Percentiles rank a stretch among this genome's conserved stretches.
Evolutionary conservation across 1,140 invertebrate genomes (phyloP).

Genomic region (Drosophila pandora): DNA sequence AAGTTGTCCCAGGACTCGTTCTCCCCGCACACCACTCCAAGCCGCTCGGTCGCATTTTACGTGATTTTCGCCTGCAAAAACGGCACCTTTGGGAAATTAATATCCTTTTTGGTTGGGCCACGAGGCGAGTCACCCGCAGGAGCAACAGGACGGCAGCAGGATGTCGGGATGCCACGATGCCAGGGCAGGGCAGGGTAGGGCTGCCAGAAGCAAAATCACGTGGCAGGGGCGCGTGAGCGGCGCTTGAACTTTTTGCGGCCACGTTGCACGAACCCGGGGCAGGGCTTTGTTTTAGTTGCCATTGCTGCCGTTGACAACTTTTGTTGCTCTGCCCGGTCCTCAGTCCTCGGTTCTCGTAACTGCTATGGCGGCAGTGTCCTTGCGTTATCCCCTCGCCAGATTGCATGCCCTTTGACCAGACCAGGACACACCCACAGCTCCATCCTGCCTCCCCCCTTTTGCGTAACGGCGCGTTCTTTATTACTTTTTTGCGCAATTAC

Average conservation of each 20-base stretch:
- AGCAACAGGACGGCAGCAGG: slow-evolving; percentile 19
- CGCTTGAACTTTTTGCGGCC: slow-evolving; percentile 68
- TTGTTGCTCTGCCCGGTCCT: slow-evolving; percentile 40
- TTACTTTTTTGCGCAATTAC: slow-evolving; percentile 79
- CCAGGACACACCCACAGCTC: neutral
- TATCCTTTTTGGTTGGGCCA: slow-evolving; percentile 75
- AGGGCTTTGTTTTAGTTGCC: slow-evolving; percentile 65
- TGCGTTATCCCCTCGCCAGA: slow-evolving; percentile 67
- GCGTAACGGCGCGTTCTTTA: slow-evolving; percentile 70
- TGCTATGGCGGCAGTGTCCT: slow-evolving; percentile 50
- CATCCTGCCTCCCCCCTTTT: slow-evolving; percentile 39
- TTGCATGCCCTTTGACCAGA: slow-evolving; percentile 57
- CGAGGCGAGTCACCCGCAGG: slow-evolving; percentile 36
- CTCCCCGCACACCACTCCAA: slow-evolving; percentile 3
- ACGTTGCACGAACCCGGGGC: slow-evolving; percentile 66
- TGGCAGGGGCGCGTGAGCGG: slow-evolving; percentile 67
- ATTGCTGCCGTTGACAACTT: slow-evolving; percentile 78
- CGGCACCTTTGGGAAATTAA: slow-evolving; percentile 83
- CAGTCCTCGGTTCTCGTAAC: slow-evolving; percentile 49
- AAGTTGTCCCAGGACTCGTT: slow-evolving; percentile 47
- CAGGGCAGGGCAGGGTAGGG: neutral
- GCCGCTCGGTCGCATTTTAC: slow-evolving; percentile 54
- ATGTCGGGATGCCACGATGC: neutral
- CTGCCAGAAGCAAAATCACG: slow-evolving; percentile 41
- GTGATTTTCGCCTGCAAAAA: slow-evolving; percentile 76